phyloP scores from a whole-genome alignment of 1,140 invertebrate species.

The Papilio glaucus region DNA sequence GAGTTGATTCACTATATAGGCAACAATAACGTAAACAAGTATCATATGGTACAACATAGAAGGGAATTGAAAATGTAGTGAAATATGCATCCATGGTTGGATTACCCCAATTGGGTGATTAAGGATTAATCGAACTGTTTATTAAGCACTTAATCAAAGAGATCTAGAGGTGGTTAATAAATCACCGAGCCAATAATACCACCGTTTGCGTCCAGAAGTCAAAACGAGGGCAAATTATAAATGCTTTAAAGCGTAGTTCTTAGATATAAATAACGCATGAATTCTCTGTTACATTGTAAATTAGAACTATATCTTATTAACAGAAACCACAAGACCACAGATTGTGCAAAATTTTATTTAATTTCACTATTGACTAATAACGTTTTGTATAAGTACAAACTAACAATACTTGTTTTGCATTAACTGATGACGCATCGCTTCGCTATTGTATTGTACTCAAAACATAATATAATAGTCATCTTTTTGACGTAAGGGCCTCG shows the following conservation, averaged over 20 bases:
- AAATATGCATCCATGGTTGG: no score
- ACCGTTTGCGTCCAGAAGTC: no score
- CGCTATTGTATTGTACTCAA: slow-evolving; percentile 31
- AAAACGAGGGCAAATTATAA: slow-evolving; percentile 1
- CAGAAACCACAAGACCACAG: neutral
- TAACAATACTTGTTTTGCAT: slow-evolving; percentile 32
- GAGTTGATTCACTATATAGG: no score
- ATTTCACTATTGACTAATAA: slow-evolving; percentile 7
- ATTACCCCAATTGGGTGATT: neutral
- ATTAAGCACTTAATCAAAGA: neutral
- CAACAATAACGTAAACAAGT: no score
- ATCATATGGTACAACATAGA: no score
- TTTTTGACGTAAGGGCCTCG: slow-evolving; percentile 27
- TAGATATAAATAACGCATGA: neutral
- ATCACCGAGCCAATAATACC: no score
- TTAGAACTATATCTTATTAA: neutral
- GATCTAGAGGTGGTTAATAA: neutral
- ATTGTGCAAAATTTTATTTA: neutral
- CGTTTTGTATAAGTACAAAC: neutral
- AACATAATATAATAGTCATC: slow-evolving; percentile 24
- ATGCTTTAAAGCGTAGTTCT: neutral
- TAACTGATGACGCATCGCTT: slow-evolving; percentile 21
- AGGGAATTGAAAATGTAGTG: no score
- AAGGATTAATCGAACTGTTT: neutral
- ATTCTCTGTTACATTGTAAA: neutral